Base-by-base conservation (phyloP, 2,113 vertebrate genomes). In the Alouatta palliata region DNA sequence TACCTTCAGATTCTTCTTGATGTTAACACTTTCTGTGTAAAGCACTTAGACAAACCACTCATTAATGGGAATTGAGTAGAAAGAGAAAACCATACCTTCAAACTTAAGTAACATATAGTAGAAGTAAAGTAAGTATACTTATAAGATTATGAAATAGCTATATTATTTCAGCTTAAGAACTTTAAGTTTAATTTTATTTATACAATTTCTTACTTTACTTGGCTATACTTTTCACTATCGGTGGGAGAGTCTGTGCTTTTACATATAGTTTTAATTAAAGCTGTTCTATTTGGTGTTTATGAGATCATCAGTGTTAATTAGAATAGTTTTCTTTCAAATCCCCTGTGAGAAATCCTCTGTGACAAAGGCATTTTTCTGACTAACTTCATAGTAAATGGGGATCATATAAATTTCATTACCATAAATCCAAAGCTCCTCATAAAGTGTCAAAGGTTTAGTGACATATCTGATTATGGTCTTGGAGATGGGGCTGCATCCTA, bases 1-100 rank as follows among this genome's bases (percentile, higher is more conserved):
- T 90, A 58, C 45, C 25, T 37, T 92, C 68, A 94, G 40, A 73
- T 92, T 95, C 91, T 97, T 98, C 64, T 96, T 95, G 96, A 89
- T 90, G 97, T 97, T 92, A 58, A 97, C 97, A 97, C 97, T 90
- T 98, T 98, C 96, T 98, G 66, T 96, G 97, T 97, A 97, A 97
- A 97, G 66, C 35, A 85, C 61, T 76, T 73, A 96, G 76, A 96
- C 95, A 95, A 84, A 94, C 90, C 94, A 97, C 96, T 98, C 97
- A 91, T 95, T 98, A 97, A 97, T 96, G 93, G 97, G 95, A 98
- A 64, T n/a, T 98, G n/a, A 96, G 40, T 91, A 95, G 56, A 86
- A 88, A 97, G 52, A 93, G 89, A 89, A 94, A 98, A 97, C 76
- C 90, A 94, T 76, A 96, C 79, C 81, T 56, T 66, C 92, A 96